These are phyloP conservation scores for Falco rusticolus DNA, from an alignment of 2,797 vertebrate genomes.

Conservation along the genomic window DNA sequence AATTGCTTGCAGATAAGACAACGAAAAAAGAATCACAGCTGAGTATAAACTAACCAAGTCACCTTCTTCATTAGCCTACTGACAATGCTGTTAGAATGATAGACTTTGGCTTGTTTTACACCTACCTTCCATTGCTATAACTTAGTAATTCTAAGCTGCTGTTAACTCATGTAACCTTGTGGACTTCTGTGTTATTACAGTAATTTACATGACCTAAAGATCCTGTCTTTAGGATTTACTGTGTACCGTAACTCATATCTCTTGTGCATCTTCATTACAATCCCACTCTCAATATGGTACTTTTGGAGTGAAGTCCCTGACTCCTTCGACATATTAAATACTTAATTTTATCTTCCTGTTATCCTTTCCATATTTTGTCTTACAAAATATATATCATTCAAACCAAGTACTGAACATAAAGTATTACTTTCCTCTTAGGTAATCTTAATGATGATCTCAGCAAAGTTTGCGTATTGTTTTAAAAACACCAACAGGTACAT, in stretches of 20 bases:
- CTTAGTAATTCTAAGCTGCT: neutral
- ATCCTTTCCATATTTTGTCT: neutral
- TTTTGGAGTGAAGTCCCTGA: neutral
- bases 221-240: neutral
- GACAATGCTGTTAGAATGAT: neutral
- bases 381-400: neutral
- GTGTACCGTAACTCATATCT: neutral
- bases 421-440: neutral
- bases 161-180: neutral
- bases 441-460: neutral
- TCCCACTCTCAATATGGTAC: neutral
- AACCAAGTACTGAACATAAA: neutral
- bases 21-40: neutral
- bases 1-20: neutral
- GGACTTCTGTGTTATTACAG: neutral
- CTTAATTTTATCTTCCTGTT: neutral
- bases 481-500: neutral
- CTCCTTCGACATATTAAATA: neutral
- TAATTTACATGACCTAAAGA: neutral
- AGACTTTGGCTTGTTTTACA: neutral
- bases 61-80: neutral
- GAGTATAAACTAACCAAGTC: neutral
- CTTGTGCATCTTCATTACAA: neutral
- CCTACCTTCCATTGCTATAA: neutral
- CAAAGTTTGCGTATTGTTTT: neutral